Conservation (phyloP, 2,797 vertebrate genomes). For the Podargus strigoides region DNA sequence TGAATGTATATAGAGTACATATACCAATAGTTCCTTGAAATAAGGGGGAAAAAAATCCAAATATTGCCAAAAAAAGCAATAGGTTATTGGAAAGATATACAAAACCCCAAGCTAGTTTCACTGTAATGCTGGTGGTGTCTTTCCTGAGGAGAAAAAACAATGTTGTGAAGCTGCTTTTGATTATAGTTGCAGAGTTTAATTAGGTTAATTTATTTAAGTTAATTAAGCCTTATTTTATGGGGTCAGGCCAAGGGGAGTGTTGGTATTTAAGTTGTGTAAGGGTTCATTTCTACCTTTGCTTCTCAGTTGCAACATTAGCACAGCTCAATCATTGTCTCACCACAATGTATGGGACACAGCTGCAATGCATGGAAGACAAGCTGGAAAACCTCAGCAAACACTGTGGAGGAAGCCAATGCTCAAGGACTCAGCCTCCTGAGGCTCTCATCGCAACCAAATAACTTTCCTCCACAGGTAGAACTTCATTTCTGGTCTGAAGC, state of each 20-base stretch:
- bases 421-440: background rate
- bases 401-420: background rate
- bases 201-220: background rate
- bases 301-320: background rate
- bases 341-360: too few relatives aligned
- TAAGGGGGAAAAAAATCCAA: background rate
- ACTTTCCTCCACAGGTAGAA: background rate
- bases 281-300: background rate
- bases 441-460: background rate
- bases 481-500: background rate
- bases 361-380: background rate
- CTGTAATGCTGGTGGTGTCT: background rate
- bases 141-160: background rate
- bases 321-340: background rate
- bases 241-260: background rate
- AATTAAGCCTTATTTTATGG: background rate
- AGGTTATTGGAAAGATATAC: background rate
- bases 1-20: background rate
- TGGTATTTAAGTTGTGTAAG: background rate
- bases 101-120: background rate
- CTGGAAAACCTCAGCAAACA: background rate
- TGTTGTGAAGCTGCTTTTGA: background rate
- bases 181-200: background rate
- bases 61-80: background rate
- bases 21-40: background rate